Evolutionary conservation across 1,140 invertebrate species (phyloP), one percentile per base, ranked within the genome.

Genomic region (Ridgeia piscesae): DNA sequence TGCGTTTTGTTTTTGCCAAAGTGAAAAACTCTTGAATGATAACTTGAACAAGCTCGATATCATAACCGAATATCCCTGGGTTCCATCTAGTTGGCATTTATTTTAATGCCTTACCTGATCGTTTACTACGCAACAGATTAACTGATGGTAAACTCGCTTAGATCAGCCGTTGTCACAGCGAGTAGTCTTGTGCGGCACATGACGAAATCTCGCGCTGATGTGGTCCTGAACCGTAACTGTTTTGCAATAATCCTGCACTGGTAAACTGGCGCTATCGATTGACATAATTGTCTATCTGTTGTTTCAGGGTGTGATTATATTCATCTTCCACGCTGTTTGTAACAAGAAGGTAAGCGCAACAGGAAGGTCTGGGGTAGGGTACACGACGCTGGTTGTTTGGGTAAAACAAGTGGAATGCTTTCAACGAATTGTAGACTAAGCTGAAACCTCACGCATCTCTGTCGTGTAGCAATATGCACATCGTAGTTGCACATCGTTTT

Each of bases 271-370:
- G 34, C 6, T n/a, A 42, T 91, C n/a, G 6, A 91, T 42, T 92
- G 89, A 31, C n/a, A n/a, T n/a, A n/a, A 33, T 14, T 50, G 88
- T 91, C 42, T 91, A n/a, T 0, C 58, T 91, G 91, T 34, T 91
- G 33, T 91, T 91, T 27, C 50, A 93, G 91, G 92, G 92, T 42
- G 88, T 93, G 21, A 50, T 93, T 33, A 93, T 93, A 89, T 92
- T 93, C 89, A 93, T 93, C 21, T 92, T 93, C 89, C 92, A 93
- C 50, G 92, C 48, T 34, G 35, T 93, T 0, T 92, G 92, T 34
- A 93, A 58, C n/a, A 48, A 89, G 89, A 92, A 89, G 88, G 91
- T 92, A 92, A 92, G 89, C 35, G 89, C 4, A 1, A 4, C 27
- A 31, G 58, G 17, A 8, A 77, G 27, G 14, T 77, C 14, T 21